phyloP scores from a whole-genome alignment of 2,888 invertebrate genomes.

The Vannuccia rotundouncinata region DNA sequence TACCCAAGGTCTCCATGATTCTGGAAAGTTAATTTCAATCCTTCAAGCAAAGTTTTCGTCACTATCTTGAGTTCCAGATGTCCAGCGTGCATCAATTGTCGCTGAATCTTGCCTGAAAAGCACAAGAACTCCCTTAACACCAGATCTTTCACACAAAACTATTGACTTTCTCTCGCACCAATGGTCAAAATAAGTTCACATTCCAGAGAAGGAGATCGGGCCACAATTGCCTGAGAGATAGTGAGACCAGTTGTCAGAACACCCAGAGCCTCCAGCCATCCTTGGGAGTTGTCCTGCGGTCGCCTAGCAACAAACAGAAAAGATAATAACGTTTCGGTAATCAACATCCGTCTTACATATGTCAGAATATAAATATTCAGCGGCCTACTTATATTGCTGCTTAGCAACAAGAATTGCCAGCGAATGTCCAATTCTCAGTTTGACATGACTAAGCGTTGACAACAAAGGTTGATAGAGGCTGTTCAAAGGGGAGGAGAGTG shows the following conservation, averaged over 20 bases:
- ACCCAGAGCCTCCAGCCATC: constrained; percentile 49
- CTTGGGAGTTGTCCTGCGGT: not conserved
- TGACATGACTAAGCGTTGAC: constrained; percentile 48
- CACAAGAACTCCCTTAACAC: not conserved
- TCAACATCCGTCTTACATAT: no score
- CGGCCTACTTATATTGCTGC: constrained; percentile 25
- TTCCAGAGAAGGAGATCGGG: constrained; percentile 47
- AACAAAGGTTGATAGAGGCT: constrained; percentile 51
- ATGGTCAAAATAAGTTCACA: constrained; percentile 53
- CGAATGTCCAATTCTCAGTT: constrained; percentile 51
- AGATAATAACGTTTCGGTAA: no score
- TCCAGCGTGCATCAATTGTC: constrained; percentile 49
- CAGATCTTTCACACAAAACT: no score
- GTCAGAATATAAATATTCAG: no score
- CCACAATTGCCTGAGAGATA: constrained; percentile 46
- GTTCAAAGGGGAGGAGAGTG: constrained; percentile 47
- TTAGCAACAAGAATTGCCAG: constrained; percentile 48
- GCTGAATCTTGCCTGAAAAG: constrained; percentile 50
- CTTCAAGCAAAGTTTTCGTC: constrained; percentile 48
- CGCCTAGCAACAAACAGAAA: not conserved
- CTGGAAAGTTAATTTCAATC: constrained; percentile 48
- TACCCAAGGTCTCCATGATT: constrained; percentile 49
- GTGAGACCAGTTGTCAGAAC: constrained; percentile 50
- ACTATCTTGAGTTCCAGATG: constrained; percentile 46
- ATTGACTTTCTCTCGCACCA: constrained; percentile 44